Percentiles rank a stretch among this genome's conserved stretches.
Conservation (phyloP, 2,113 vertebrate species). For the Caretta caretta region DNA sequence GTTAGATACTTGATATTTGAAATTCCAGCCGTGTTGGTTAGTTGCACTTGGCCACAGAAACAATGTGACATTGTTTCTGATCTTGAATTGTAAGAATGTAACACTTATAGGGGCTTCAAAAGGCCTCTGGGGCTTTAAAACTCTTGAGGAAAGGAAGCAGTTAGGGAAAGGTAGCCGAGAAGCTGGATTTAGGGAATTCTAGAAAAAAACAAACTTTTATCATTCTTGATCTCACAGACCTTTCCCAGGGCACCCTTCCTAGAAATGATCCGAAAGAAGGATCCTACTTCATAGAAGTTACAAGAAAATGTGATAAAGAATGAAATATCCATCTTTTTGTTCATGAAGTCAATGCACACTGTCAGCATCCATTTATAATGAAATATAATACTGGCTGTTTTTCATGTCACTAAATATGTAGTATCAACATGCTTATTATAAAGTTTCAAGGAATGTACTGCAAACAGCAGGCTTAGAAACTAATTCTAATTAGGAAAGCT, state of each 20-base stretch:
- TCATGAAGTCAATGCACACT: neutral
- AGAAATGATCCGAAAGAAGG: neutral
- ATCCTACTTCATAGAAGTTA: neutral
- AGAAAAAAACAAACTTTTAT: neutral
- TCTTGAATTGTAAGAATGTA: slow-evolving; percentile 11
- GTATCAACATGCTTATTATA: neutral
- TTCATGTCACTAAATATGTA: too few relatives aligned
- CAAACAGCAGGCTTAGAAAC: neutral
- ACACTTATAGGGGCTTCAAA: neutral
- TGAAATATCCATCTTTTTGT: neutral
- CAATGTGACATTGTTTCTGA: neutral
- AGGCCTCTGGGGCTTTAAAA: neutral
- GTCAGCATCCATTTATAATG: neutral
- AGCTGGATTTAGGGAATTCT: neutral
- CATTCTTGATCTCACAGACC: neutral
- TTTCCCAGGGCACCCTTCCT: neutral
- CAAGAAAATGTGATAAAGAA: neutral
- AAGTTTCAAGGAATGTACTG: neutral
- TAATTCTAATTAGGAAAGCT: too few relatives aligned
- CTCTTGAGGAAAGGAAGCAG: neutral
- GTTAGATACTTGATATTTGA: neutral
- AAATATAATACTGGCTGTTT: neutral
- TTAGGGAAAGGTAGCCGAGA: neutral
- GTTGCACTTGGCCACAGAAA: neutral
- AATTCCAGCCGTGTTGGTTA: neutral